Conservation (phyloP, 2,888 invertebrate genomes). For the Andrena marginata region DNA sequence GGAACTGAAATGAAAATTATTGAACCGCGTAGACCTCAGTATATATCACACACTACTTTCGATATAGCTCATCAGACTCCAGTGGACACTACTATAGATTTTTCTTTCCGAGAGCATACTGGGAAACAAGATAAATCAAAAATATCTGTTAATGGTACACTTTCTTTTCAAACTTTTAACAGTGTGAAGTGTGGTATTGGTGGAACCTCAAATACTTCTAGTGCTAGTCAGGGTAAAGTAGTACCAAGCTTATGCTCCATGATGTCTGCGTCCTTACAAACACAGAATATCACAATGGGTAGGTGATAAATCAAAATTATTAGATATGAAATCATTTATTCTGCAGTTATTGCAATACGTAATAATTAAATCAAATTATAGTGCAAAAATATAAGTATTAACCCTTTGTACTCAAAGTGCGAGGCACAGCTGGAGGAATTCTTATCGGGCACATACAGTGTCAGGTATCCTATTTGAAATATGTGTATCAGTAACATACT, state of each 20-base stretch:
- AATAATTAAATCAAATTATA: conserved; percentile 18
- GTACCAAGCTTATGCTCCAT: conserved; percentile 79
- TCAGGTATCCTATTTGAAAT: too few species aligned
- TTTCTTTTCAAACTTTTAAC: conserved; percentile 80
- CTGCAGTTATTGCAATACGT: not conserved
- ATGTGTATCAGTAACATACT: too few species aligned
- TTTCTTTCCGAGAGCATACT: conserved; percentile 80
- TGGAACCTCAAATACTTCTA: conserved; percentile 75
- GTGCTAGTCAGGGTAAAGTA: conserved; percentile 76
- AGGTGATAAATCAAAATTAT: conserved; percentile 55
- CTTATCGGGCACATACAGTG: too few species aligned
- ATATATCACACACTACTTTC: conserved; percentile 80
- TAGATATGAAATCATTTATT: conserved; percentile 10
- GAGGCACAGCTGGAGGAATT: too few species aligned
- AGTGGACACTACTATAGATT: conserved; percentile 82
- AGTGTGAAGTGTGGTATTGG: conserved; percentile 80
- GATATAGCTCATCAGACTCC: conserved; percentile 81
- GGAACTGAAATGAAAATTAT: conserved; percentile 84
- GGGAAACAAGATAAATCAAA: conserved; percentile 81
- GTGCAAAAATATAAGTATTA: conserved; percentile 14
- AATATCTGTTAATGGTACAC: conserved; percentile 77
- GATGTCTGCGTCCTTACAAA: conserved; percentile 79
- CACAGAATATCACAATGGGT: conserved; percentile 82
- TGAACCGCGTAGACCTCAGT: conserved; percentile 81
- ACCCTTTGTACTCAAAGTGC: not conserved